phyloP scores from a whole-genome alignment of 2,113 vertebrate species.

The Ammodytes marinus region DNA sequence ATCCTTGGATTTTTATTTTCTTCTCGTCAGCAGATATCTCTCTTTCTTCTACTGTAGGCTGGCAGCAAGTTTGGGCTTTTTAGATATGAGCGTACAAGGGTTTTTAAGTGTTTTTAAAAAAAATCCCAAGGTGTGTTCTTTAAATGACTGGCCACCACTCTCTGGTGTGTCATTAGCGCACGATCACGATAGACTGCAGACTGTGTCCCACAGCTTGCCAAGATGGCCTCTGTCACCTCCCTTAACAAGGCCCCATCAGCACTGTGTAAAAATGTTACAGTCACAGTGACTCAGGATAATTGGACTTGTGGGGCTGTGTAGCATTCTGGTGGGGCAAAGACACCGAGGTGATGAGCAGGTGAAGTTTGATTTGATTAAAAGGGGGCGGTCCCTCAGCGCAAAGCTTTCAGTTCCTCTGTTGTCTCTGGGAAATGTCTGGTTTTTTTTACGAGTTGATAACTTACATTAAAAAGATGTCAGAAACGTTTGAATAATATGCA shows the following conservation, averaged over 20 bases:
- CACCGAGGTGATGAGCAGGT: conserved; percentile 51
- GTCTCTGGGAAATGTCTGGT: conserved; percentile 45
- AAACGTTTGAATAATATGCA: too few relatives aligned
- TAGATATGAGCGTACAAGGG: conserved; percentile 10
- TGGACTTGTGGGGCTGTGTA: conserved; percentile 61
- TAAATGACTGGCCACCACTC: conserved; percentile 46
- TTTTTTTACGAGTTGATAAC: conserved; percentile 25
- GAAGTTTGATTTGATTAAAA: conserved; percentile 68
- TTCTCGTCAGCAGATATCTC: conserved; percentile 14
- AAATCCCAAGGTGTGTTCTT: conserved; percentile 49
- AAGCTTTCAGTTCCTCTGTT: conserved; percentile 24
- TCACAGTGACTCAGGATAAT: conserved; percentile 70
- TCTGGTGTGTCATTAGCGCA: conserved; percentile 49
- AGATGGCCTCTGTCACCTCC: conserved; percentile 42
- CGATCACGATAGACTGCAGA: conserved; percentile 20
- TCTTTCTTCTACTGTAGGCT: neutral
- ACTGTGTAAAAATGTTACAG: conserved; percentile 65
- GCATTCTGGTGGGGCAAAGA: conserved; percentile 23
- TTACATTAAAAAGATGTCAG: too few relatives aligned
- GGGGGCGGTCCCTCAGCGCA: conserved; percentile 33
- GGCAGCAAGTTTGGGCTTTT: conserved; percentile 8
- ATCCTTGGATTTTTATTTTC: neutral
- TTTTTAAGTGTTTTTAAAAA: conserved; percentile 7
- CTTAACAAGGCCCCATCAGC: conserved; percentile 64
- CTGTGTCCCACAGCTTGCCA: conserved; percentile 42